phyloP scores from a whole-genome alignment of 92 coral and sea anemone genomes.

The Siderastrea siderea region DNA sequence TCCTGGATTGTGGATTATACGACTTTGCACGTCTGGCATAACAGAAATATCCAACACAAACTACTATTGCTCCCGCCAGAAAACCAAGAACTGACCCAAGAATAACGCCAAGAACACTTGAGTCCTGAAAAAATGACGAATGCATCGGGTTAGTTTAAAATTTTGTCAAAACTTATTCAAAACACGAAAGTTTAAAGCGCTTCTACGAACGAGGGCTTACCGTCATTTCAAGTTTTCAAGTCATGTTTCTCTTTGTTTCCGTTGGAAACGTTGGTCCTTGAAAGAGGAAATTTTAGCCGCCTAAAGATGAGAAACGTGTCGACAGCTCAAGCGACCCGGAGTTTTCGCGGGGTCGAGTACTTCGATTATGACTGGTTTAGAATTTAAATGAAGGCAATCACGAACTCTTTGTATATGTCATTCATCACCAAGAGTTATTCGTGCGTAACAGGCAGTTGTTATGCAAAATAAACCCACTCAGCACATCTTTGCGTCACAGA shows the following conservation, averaged over 20 bases:
- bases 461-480: constrained; percentile 33
- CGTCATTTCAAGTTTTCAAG: constrained; percentile 11
- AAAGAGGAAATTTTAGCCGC: not conserved
- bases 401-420: constrained; percentile 16
- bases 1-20: constrained; percentile 35
- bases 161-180: not conserved
- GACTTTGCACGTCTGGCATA: constrained; percentile 71
- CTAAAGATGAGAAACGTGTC: constrained; percentile 35
- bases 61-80: constrained; percentile 79
- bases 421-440: constrained; percentile 1
- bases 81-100: constrained; percentile 86
- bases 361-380: not conserved
- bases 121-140: constrained; percentile 61
- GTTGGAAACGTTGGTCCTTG: not conserved
- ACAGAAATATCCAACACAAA: constrained; percentile 57
- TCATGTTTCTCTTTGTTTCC: constrained; percentile 15
- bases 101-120: constrained; percentile 76
- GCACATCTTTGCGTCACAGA: constrained; percentile 21
- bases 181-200: not conserved
- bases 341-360: constrained; percentile 46
- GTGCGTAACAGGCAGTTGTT: constrained; percentile 39
- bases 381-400: constrained; percentile 37
- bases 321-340: constrained; percentile 6
- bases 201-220: not conserved
- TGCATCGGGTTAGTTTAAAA: not conserved